These are phyloP conservation scores for Elgonia sp. DNA, from an alignment of 2,888 invertebrate species.

Conservation along the genomic window DNA sequence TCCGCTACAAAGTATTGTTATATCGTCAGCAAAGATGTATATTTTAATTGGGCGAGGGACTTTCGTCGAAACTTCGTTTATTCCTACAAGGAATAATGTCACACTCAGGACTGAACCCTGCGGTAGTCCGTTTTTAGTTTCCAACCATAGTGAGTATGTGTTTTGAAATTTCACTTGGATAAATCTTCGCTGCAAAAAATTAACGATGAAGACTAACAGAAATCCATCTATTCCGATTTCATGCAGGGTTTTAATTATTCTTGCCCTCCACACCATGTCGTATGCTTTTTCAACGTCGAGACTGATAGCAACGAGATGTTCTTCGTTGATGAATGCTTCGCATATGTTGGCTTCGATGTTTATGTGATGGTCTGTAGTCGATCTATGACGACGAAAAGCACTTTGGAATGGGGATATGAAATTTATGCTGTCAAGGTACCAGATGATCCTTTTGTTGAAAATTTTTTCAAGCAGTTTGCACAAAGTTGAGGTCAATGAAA, in stretches of 20 bases:
- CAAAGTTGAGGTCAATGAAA: neutral
- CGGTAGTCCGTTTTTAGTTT: too few relatives aligned
- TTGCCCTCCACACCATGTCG: conserved; percentile 63
- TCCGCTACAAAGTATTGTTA: too few relatives aligned
- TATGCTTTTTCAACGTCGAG: conserved; percentile 73
- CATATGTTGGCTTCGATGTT: conserved; percentile 55
- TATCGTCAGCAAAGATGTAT: too few relatives aligned
- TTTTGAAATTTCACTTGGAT: neutral
- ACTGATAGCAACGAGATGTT: conserved; percentile 67
- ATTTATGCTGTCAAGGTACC: conserved; percentile 70
- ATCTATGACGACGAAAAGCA: neutral
- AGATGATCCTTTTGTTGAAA: conserved; percentile 63
- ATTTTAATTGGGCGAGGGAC: too few relatives aligned
- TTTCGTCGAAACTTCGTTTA: too few relatives aligned
- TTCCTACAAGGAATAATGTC: too few relatives aligned
- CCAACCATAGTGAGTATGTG: too few relatives aligned
- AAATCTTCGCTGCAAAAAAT: neutral
- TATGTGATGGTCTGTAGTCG: neutral
- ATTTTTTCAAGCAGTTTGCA: conserved; percentile 51
- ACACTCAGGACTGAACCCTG: too few relatives aligned
- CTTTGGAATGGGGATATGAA: conserved; percentile 28
- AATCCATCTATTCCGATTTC: neutral
- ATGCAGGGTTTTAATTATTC: neutral
- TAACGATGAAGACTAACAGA: neutral
- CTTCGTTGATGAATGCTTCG: conserved; percentile 55